phyloP scores from a whole-genome alignment of 1,140 invertebrate genomes.

The Bombus soroeensis region DNA sequence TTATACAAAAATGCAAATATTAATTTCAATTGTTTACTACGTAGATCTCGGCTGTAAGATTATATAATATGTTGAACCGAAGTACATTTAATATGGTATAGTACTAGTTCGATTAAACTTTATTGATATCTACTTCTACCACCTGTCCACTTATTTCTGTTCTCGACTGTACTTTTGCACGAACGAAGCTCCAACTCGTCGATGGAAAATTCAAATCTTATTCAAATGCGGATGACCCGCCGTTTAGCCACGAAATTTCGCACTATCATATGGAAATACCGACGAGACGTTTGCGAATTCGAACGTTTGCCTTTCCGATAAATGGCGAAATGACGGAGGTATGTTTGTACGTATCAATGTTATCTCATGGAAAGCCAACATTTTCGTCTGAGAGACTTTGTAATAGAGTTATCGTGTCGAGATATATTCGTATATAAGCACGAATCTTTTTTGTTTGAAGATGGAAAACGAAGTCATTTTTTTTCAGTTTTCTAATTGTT shows the following conservation, averaged over 20 bases:
- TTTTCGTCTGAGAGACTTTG: not conserved
- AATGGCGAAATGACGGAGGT: not conserved
- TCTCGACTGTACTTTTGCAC: no score
- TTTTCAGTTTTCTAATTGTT: not conserved
- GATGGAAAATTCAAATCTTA: constrained; percentile 46
- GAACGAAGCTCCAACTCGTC: not conserved
- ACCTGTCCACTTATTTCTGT: not conserved
- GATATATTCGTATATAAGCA: not conserved
- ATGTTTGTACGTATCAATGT: not conserved
- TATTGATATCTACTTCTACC: not conserved
- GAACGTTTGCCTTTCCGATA: constrained; percentile 2
- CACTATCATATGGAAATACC: not conserved
- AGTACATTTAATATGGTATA: no score
- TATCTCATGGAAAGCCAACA: not conserved
- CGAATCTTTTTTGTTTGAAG: not conserved
- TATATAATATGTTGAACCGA: no score
- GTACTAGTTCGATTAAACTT: not conserved
- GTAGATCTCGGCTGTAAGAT: no score
- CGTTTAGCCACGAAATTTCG: constrained; percentile 31
- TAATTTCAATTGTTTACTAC: no score
- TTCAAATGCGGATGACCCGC: constrained; percentile 43
- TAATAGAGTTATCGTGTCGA: not conserved
- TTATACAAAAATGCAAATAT: no score
- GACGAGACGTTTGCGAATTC: not conserved
- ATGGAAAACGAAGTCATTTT: not conserved